These are phyloP conservation scores for Lasioglossum albipes DNA, from an alignment of 1,140 invertebrate genomes.

Conservation along the genomic window DNA sequence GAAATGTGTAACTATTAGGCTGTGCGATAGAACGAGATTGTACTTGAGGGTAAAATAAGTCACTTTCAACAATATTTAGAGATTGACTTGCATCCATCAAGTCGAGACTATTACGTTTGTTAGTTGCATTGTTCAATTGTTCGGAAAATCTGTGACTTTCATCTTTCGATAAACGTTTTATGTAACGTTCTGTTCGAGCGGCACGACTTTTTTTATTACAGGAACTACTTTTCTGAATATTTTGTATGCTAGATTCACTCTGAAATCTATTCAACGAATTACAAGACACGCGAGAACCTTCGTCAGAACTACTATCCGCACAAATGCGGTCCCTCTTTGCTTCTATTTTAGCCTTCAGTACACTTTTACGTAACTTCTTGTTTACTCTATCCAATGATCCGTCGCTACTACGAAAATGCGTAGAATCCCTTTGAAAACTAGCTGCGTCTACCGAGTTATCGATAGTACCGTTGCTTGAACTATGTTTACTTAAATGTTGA, in stretches of 20 bases:
- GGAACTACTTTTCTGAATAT: slow-evolving; percentile 77
- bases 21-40: slow-evolving; percentile 34
- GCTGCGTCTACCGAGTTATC: slow-evolving; percentile 8
- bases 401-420: slow-evolving; percentile 74
- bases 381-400: slow-evolving; percentile 79
- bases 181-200: slow-evolving; percentile 88
- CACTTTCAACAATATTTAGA: neutral
- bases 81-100: slow-evolving; percentile 49
- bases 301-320: slow-evolving; percentile 87
- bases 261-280: slow-evolving; percentile 84
- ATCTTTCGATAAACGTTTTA: slow-evolving; percentile 86
- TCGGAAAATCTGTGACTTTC: slow-evolving; percentile 76
- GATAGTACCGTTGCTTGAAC: neutral
- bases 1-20: slow-evolving; percentile 26
- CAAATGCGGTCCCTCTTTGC: slow-evolving; percentile 83
- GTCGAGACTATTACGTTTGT: slow-evolving; percentile 21
- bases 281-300: slow-evolving; percentile 84
- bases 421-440: slow-evolving; percentile 34
- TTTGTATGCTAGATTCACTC: slow-evolving; percentile 82
- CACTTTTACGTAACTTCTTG: slow-evolving; percentile 81
- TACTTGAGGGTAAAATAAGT: slow-evolving; percentile 24
- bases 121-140: slow-evolving; percentile 39
- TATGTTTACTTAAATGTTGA: neutral
- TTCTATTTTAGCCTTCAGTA: slow-evolving; percentile 84
- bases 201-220: slow-evolving; percentile 82